phyloP scores from a whole-genome alignment of 2,113 vertebrate genomes.

The Herpetotheres cachinnans region DNA sequence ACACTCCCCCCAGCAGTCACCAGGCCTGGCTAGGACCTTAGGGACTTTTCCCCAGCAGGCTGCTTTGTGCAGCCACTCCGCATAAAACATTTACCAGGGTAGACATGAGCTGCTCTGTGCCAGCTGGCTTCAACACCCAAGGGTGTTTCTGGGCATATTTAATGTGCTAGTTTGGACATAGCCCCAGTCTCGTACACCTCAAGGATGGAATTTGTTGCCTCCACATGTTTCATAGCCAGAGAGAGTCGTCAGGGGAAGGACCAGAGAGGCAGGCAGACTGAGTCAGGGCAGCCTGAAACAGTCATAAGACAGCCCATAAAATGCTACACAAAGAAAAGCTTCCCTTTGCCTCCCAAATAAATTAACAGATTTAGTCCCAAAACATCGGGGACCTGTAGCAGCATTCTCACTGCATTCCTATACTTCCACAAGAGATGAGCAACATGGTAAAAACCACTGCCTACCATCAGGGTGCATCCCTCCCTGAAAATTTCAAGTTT shows the following conservation, averaged over 20 bases:
- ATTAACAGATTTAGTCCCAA: background rate
- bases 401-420: background rate
- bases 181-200: background rate
- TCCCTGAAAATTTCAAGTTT: background rate
- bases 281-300: background rate
- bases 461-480: background rate
- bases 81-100: background rate
- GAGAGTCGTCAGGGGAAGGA: background rate
- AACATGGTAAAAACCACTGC: background rate
- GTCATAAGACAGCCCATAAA: background rate
- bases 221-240: background rate
- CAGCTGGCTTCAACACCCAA: background rate
- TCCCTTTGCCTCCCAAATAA: background rate
- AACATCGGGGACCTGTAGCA: background rate
- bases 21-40: background rate
- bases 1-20: background rate
- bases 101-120: background rate
- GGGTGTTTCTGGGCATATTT: background rate
- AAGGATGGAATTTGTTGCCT: conserved; percentile 15
- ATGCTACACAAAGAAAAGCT: background rate
- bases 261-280: background rate
- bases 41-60: background rate
- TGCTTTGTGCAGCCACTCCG: background rate
- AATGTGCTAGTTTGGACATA: background rate
- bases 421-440: background rate